phyloP scores from a whole-genome alignment of 2,888 invertebrate genomes.

The Tricholauxania praeusta region DNA sequence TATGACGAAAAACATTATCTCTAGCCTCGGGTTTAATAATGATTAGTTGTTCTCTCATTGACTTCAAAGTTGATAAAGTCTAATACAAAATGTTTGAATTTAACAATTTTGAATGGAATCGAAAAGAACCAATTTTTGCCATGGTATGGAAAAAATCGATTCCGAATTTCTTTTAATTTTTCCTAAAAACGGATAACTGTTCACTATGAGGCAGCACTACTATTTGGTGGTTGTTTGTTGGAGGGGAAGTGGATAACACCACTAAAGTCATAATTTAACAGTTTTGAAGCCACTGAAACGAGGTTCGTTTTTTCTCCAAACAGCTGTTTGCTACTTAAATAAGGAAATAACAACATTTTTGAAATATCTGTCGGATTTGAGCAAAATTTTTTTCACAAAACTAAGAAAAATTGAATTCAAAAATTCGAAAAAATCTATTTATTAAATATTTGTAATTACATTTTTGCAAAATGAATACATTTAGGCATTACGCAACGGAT shows the following conservation, averaged over 20 bases:
- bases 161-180: no score
- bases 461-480: not conserved
- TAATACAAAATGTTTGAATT: no score
- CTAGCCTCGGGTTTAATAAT: no score
- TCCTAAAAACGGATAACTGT: no score
- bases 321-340: slow-evolving; percentile 24
- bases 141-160: no score
- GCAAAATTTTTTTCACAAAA: slow-evolving; percentile 19
- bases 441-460: not conserved
- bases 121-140: no score
- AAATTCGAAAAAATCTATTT: slow-evolving; percentile 23
- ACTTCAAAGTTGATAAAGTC: no score
- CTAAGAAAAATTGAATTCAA: slow-evolving; percentile 21
- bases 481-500: no score
- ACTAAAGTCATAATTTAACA: not conserved
- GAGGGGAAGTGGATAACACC: no score
- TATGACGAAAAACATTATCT: no score
- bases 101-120: no score
- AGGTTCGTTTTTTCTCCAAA: not conserved
- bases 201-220: not conserved
- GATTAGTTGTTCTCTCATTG: no score
- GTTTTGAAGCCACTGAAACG: slow-evolving; percentile 6
- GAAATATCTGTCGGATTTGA: slow-evolving; percentile 1
- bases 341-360: slow-evolving; percentile 3
- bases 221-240: not conserved